Percentiles rank a stretch among this genome's conserved stretches.
These are phyloP conservation scores for Bungarus multicinctus DNA, from an alignment of 2,113 vertebrate species.

Conservation along the genomic window DNA sequence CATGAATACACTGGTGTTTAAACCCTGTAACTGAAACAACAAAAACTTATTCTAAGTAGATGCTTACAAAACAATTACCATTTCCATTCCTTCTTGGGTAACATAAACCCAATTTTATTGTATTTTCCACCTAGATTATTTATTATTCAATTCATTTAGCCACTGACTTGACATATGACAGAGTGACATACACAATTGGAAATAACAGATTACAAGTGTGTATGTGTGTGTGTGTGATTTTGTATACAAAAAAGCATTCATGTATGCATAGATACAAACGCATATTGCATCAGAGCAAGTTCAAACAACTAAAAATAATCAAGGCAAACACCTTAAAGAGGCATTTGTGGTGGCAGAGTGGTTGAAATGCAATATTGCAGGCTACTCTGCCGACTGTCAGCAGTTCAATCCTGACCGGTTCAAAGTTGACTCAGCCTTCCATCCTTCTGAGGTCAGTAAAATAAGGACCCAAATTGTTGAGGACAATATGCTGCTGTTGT, in stretches of 20 bases:
- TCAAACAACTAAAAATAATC: background rate
- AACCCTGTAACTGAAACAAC: background rate
- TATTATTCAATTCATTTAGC: background rate
- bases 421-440: background rate
- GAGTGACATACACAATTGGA: background rate
- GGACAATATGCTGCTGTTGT: background rate
- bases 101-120: background rate
- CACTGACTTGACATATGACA: background rate
- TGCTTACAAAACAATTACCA: background rate
- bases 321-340: background rate
- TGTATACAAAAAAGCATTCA: background rate
- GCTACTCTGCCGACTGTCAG: background rate
- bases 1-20: background rate
- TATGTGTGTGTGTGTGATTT: background rate
- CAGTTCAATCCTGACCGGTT: background rate
- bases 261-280: background rate
- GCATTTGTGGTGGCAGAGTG: background rate
- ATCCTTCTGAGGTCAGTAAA: background rate
- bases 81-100: background rate
- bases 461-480: background rate
- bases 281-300: background rate
- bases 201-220: background rate
- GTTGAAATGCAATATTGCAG: background rate
- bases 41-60: background rate
- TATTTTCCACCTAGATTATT: background rate